Evolutionary conservation across 2,797 vertebrate species (phyloP).

Genomic region (Staurois parvus): DNA sequence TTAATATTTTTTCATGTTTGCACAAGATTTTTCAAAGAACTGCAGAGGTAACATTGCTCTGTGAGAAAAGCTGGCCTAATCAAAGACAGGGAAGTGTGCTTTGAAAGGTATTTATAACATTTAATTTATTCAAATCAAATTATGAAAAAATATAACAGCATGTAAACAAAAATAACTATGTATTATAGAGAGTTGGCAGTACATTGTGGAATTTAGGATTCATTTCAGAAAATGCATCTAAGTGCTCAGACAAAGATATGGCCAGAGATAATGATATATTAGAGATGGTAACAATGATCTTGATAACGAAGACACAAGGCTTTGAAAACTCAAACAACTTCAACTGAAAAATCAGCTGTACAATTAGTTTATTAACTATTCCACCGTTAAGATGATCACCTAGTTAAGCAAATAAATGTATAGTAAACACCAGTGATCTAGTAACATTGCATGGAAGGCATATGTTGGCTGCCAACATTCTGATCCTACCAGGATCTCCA

Average conservation of each 20-base stretch:
- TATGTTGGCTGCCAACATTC: too few species aligned
- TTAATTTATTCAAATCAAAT: background rate
- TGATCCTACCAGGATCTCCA: too few species aligned
- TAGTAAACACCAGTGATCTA: background rate
- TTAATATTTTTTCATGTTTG: background rate
- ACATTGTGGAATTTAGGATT: background rate
- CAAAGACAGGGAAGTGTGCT: background rate
- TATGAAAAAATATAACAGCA: background rate
- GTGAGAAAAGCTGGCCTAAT: background rate
- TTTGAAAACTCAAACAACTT: background rate
- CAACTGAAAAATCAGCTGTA: background rate
- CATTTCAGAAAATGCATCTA: background rate
- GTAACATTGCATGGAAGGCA: too few species aligned
- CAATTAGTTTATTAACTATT: background rate
- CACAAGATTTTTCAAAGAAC: background rate
- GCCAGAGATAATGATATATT: background rate
- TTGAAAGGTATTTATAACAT: background rate
- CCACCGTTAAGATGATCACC: background rate
- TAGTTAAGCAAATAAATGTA: background rate
- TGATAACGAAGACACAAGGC: background rate
- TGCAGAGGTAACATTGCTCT: background rate
- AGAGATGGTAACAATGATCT: background rate
- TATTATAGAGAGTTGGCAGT: background rate
- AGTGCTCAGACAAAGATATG: background rate
- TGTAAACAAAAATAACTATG: constrained; percentile 4